A percentile compares a stretch with the other conserved stretches of the same genome.
These are phyloP conservation scores for Alethe diademata DNA, from an alignment of 2,113 vertebrate species.

Conservation along the genomic window DNA sequence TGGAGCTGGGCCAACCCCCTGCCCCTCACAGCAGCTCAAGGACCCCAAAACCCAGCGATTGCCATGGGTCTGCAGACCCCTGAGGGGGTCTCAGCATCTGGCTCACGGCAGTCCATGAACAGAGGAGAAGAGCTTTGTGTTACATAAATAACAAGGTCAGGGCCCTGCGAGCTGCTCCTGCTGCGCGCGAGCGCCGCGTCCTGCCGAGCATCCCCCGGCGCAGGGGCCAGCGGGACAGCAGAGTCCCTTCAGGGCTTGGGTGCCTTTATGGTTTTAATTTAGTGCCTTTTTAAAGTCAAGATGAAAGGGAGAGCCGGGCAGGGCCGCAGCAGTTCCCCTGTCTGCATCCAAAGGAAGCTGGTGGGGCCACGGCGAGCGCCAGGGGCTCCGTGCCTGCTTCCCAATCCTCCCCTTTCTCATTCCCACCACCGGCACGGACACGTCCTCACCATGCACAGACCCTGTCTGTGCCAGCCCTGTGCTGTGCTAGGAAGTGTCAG, in stretches of 20 bases:
- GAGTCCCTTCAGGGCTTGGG: neutral
- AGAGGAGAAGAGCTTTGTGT: neutral
- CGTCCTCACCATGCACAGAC: fast-evolving
- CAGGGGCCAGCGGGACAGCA: neutral
- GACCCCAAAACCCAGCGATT: fast-evolving
- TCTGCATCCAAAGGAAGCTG: neutral
- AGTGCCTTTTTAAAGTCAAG: neutral
- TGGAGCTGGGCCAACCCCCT: neutral
- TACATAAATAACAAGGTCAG: neutral
- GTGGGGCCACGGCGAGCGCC: neutral
- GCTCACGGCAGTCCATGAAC: neutral
- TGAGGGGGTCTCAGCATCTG: neutral
- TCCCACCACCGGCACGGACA: neutral
- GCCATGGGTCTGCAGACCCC: fast-evolving
- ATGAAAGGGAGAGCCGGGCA: neutral
- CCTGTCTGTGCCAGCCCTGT: fast-evolving
- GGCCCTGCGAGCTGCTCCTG: neutral
- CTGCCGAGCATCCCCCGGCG: neutral
- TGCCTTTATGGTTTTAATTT: slow-evolving; percentile 8
- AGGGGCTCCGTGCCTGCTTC: neutral
- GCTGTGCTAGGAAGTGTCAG: neutral
- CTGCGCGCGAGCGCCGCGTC: neutral
- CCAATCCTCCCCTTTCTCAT: neutral
- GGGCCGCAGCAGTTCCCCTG: neutral
- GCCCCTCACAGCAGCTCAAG: fast-evolving